Evolutionary conservation across 2,797 vertebrate genomes (phyloP).

Genomic region (Poecilia picta): DNA sequence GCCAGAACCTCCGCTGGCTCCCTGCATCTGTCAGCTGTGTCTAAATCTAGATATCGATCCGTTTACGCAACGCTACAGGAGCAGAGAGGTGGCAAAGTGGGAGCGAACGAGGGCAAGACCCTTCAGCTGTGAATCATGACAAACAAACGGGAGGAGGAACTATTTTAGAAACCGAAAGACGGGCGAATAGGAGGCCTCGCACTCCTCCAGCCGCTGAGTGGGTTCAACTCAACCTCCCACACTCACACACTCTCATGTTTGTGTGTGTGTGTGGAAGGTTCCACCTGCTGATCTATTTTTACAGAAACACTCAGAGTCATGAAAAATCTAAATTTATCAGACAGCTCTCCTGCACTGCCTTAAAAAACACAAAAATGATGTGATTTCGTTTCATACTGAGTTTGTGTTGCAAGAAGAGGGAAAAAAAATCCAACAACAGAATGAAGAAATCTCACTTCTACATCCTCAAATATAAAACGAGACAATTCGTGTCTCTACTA

Average conservation of each 20-base stretch:
- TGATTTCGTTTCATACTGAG: not conserved
- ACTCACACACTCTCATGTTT: slow-evolving; percentile 8
- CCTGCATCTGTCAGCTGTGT: slow-evolving; percentile 3
- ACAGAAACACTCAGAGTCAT: slow-evolving; percentile 5
- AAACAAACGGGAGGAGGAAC: slow-evolving; percentile 19
- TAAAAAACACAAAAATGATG: not conserved
- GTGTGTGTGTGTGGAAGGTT: slow-evolving; percentile 9
- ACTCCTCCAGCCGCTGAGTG: slow-evolving; percentile 7
- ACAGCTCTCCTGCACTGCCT: not conserved
- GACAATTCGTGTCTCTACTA: not conserved
- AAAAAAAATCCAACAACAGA: not conserved
- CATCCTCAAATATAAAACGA: not conserved
- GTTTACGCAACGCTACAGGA: slow-evolving; percentile 45
- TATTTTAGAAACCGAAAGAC: slow-evolving; percentile 26
- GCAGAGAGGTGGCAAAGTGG: slow-evolving; percentile 21
- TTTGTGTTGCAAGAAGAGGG: not conserved
- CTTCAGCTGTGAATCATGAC: slow-evolving; percentile 53
- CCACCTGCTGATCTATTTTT: slow-evolving; percentile 26
- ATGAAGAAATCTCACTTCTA: not conserved
- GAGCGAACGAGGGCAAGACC: slow-evolving; percentile 21
- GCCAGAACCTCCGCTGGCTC: not conserved
- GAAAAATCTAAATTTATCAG: not conserved
- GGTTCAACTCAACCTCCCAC: slow-evolving; percentile 15
- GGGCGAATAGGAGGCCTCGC: not conserved
- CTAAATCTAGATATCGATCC: slow-evolving; percentile 56